Base-by-base conservation (phyloP, 2,888 invertebrate genomes). In the Zygogramma bicolorata region DNA sequence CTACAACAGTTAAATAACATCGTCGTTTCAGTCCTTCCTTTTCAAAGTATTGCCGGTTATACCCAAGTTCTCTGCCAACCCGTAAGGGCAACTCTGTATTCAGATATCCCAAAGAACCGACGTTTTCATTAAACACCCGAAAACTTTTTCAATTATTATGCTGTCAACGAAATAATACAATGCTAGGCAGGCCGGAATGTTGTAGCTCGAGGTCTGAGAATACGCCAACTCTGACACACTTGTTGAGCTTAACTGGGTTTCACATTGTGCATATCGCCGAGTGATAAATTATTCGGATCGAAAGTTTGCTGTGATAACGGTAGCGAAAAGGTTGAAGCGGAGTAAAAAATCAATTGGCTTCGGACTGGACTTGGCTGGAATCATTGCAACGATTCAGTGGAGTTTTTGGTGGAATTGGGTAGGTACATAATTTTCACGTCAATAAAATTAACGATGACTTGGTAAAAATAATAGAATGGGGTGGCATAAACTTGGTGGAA, bases 101-200 rank as follows among this genome's bases (percentile, higher is more conserved):
- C 18, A 60, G 15, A 60, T 60, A 60, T 8, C 15, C 46, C 29
- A 25, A 46, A 31, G 34, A 20, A 27, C 34, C 61, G 74, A 74
- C 75, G 57, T 74, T 75, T 76, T 71, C 76, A 77, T 77, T 76
- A 75, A 76, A 75, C 76, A 71, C 71, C 75, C 75, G 74, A 75
- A 80, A 81, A 82, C 74, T 82, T 81, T 82, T 82, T 81, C 80
- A 80, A 82, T 82, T 81, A 82, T 78, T 76, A 75, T 75, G 74
- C 76, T 78, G 80, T 79, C 81, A 74, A 76, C 74, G 71, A 66
- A 63, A 65, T 71, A 74, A 46, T 46, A 63, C 46, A 62, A 49
- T 63, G 63, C 18, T 27, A 46, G 42, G 38, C 62, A 59, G 57
- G 27, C 25, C 63, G 46, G 20, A 59, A 59, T 69, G 63, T 29